Conservation (phyloP, 2,888 invertebrate species). For the Athetis lepigone region DNA sequence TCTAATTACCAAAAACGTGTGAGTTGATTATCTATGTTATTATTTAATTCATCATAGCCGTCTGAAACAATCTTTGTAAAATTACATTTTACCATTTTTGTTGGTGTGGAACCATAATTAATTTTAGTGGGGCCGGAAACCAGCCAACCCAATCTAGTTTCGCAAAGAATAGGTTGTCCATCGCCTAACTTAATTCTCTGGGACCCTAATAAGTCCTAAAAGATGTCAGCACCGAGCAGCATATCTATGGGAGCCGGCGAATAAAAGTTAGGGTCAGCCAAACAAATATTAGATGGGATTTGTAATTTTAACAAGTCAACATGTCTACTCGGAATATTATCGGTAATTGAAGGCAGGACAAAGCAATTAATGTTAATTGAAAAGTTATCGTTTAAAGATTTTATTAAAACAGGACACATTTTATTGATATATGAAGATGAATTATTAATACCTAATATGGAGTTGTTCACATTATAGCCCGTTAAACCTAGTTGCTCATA, state of each 20-base stretch:
- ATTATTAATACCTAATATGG: conserved; percentile 52
- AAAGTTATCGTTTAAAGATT: too few relatives aligned
- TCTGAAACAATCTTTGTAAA: neutral
- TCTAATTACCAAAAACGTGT: neutral
- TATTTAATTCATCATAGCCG: conserved; percentile 1
- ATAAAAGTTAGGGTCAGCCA: too few relatives aligned
- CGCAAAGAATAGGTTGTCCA: neutral
- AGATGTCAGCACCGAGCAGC: too few relatives aligned
- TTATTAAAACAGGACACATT: too few relatives aligned
- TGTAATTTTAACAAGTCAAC: neutral
- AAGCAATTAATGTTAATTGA: neutral
- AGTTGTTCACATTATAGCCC: conserved; percentile 15
- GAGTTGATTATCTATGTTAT: neutral
- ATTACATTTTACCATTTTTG: neutral
- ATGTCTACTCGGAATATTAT: neutral
- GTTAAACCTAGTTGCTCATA: conserved; percentile 32
- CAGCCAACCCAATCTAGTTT: neutral
- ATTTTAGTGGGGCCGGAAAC: neutral
- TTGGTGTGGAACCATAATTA: neutral
- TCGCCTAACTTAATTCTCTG: conserved; percentile 2
- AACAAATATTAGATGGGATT: too few relatives aligned
- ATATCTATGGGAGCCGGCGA: too few relatives aligned
- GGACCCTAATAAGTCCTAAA: too few relatives aligned
- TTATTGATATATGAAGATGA: conserved; percentile 30
- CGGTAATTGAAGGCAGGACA: neutral